Evolutionary conservation across 2,888 invertebrate species (phyloP), one percentile per base, ranked within the genome.

Genomic region (Agelastica alni): DNA sequence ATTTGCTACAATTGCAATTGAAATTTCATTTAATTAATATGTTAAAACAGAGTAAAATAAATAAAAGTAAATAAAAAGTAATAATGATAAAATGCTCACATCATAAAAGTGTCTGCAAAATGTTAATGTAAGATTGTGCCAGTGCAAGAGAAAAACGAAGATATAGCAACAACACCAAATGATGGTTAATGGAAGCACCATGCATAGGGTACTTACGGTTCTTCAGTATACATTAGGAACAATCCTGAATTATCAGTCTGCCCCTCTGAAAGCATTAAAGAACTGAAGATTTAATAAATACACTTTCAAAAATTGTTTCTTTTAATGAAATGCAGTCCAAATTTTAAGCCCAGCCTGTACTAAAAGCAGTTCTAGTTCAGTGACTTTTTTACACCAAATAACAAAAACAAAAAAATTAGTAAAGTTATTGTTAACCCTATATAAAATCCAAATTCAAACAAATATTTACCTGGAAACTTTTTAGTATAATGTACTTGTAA

Each of bases 191-290:
- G 49, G 54, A 49, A 51, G 43, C 31, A 56, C 46, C 56, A 56
- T 34, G 43, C 43, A 48, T 30, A 30, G 14, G 36, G 30, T 49
- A 80, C 85, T 84, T 79, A 87, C 84, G 83, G 85, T 67, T 81
- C 75, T 65, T 85, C 83, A 0, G 93, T 93, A 68, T 91, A 92
- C 62, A 88, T 83, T 41, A 95, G 78, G 69, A 86, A 84, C 18
- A 95, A 84, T 5, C 96, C 96, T 0, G 94, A 94, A 70, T 88
- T 85, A 74, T 96, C 96, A 0, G 85, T 87, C 63, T 83, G 83
- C 9, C 86, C 88, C 74, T 87, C 92, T 89, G 79, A 57, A 61
- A 54, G 58, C n/a, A n/a, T 28, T 12, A 7, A 18, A 18, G 10
- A 39, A 39, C 16, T 34, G 14, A 34, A 2, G n/a, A 2, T 34